Conservation (phyloP, 2,797 vertebrate species). For the Oreochromis grahami region DNA sequence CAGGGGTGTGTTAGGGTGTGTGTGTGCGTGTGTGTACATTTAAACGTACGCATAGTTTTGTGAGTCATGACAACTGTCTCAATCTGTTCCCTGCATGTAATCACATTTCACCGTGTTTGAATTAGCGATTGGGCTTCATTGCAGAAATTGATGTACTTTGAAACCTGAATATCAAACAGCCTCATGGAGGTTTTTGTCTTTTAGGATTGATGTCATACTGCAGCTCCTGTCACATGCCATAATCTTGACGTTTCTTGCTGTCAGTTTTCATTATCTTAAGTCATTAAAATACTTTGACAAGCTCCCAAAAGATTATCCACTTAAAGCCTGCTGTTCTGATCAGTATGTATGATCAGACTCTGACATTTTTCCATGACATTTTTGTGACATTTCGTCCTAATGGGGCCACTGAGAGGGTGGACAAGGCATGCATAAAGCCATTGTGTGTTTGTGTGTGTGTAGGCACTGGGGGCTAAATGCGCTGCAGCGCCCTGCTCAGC, state of each 20-base stretch:
- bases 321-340: constrained; percentile 19
- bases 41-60: background rate
- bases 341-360: constrained; percentile 57
- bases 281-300: background rate
- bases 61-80: constrained; percentile 5
- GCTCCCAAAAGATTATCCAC: background rate
- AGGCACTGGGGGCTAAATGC: background rate
- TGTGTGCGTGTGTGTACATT: background rate
- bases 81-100: background rate
- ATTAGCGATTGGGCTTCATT: background rate
- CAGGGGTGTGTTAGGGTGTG: background rate
- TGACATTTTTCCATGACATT: constrained; percentile 71
- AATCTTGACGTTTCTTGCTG: background rate
- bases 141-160: background rate
- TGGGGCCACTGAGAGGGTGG: constrained; percentile 35
- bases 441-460: background rate
- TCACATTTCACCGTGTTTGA: background rate
- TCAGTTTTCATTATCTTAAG: background rate
- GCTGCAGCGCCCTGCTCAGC: background rate
- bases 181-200: background rate
- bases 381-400: constrained; percentile 66
- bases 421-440: constrained; percentile 33
- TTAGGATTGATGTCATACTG: background rate
- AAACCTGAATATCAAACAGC: background rate
- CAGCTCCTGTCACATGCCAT: background rate